Conservation (phyloP, 2,797 vertebrate species). For the Propithecus perrieri region DNA sequence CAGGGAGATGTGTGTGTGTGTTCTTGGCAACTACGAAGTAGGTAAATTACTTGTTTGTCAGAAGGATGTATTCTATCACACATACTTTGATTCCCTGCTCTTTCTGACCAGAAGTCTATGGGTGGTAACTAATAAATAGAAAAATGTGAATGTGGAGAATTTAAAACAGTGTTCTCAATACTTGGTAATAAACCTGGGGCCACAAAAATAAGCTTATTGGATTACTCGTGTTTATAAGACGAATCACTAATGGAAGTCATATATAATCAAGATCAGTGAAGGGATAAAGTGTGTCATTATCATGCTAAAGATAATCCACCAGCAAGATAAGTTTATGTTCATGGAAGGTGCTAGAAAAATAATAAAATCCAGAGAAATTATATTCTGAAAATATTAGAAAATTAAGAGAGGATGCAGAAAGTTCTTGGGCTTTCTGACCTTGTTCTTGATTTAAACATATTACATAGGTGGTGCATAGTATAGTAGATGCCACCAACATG, state of each 20-base stretch:
- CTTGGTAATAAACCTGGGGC: background rate
- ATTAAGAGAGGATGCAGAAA: background rate
- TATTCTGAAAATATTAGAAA: conserved; percentile 17
- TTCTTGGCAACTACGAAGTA: background rate
- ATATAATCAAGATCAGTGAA: background rate
- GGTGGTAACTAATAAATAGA: background rate
- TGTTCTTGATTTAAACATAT: background rate
- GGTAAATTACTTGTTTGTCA: background rate
- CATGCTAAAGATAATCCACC: background rate
- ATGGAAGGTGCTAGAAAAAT: background rate
- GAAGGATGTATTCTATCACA: background rate
- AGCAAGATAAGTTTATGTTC: background rate
- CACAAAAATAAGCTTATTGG: background rate
- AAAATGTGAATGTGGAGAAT: background rate
- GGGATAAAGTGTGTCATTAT: background rate
- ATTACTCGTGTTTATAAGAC: background rate
- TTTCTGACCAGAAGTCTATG: background rate
- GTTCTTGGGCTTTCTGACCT: background rate
- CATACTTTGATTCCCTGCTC: background rate
- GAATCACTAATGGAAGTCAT: background rate
- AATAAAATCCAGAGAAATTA: background rate
- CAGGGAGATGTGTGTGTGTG: background rate
- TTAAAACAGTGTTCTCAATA: background rate
- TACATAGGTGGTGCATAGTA: background rate
- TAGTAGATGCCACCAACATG: background rate